Base-by-base conservation (phyloP, 92 coral and sea anemone genomes). In the Phenganax stokvisi region DNA sequence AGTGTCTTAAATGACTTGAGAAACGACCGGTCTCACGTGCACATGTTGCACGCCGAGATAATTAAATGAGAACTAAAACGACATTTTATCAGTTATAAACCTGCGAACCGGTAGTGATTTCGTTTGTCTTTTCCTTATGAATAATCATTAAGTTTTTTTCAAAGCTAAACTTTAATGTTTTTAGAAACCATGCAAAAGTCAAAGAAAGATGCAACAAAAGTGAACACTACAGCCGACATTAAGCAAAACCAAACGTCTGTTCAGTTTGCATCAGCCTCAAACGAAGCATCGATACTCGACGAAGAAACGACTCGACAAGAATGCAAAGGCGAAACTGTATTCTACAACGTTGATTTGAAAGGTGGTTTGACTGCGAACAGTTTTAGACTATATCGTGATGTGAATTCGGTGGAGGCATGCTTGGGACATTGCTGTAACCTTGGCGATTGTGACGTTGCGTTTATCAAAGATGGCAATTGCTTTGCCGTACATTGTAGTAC, bases 281-380 rank as follows among this genome's bases (percentile, higher is more conserved):
- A 54, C 6, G 74, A 51, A 53, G 13, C 60, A 0, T 12, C 74
- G 44, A 28, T 69, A 30, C 55, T 76, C 1, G 62, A 64, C 12
- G 20, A 51, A 15, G 74, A 67, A 6, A 53, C 28, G 0, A 51
- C 10, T 12, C 55, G 12, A 25, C 55, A 20, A 76, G 73, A 79
- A 64, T 79, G 83, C 62, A 51, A 12, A 51, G 83, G 83, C 16
- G 83, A 79, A 64, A 79, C 83, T 7, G 74, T 89, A 82, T 91
- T 90, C 86, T 93, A 93, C 56, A 87, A 90, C 59, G 98, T 93
- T 15, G 89, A 87, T 51, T 85, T 93, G 10, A 85, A 86, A 15
- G 92, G 96, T 25, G 97, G 98, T 28, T 83, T 89, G 89, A 81
- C 89, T 51, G 93, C 94, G 1, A 96, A 93, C 28, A 89, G 81